phyloP scores from a whole-genome alignment of 2,113 vertebrate genomes.

The Hemiscyllium ocellatum region DNA sequence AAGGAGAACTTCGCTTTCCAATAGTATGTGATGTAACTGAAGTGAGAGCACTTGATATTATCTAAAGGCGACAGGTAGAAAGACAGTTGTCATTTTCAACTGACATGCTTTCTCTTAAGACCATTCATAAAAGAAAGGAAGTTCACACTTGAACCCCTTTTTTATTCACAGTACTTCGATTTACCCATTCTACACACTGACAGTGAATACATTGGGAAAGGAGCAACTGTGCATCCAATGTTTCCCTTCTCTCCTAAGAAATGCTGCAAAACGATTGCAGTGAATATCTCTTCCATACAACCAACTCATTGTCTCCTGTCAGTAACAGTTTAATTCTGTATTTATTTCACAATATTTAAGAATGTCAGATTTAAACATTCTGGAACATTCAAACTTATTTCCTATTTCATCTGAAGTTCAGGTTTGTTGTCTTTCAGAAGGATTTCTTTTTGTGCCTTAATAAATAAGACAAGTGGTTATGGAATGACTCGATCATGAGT shows the following conservation, averaged over 20 bases:
- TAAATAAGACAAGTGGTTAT: background rate
- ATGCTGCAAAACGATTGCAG: background rate
- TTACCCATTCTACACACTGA: background rate
- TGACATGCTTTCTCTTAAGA: background rate
- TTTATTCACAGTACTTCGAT: background rate
- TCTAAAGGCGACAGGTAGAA: background rate
- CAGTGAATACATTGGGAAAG: background rate
- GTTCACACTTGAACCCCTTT: background rate
- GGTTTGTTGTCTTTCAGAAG: background rate
- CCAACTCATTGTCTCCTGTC: background rate
- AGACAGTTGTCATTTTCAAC: background rate
- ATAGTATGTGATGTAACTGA: background rate
- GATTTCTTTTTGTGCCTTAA: background rate
- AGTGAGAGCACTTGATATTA: background rate
- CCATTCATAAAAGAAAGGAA: background rate
- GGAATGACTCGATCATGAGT: background rate
- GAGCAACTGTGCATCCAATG: background rate
- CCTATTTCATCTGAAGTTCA: background rate
- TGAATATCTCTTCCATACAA: background rate
- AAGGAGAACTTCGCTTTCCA: background rate
- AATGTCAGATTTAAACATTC: constrained; percentile 2
- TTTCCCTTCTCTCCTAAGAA: background rate
- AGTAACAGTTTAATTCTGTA: background rate
- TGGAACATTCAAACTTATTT: background rate
- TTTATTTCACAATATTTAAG: background rate